These are phyloP conservation scores for Clepsis dumicolana DNA, from an alignment of 2,888 invertebrate species.

Conservation along the genomic window DNA sequence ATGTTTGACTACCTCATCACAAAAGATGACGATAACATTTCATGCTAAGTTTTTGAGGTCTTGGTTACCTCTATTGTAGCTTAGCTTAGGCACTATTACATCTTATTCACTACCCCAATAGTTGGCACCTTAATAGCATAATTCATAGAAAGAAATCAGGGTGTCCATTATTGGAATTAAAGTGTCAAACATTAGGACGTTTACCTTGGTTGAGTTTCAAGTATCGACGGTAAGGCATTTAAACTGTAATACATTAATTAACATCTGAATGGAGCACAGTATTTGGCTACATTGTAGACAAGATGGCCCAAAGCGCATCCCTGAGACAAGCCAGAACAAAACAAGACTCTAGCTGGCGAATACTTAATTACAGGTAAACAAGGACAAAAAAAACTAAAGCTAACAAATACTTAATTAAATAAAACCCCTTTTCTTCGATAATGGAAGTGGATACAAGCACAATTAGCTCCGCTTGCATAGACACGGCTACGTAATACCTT, in stretches of 20 bases:
- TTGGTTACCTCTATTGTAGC: not conserved
- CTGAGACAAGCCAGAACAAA: not conserved
- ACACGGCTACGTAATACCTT: slow-evolving; percentile 32
- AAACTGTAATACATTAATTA: too few species aligned
- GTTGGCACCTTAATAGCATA: too few species aligned
- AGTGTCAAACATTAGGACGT: too few species aligned
- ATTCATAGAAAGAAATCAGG: too few species aligned
- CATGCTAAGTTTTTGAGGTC: not conserved
- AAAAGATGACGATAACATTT: slow-evolving; percentile 22
- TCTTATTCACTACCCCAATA: too few species aligned
- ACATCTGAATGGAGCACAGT: not conserved
- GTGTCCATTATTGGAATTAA: too few species aligned
- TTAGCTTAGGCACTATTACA: too few species aligned
- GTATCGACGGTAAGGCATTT: too few species aligned
- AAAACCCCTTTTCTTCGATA: slow-evolving; percentile 10
- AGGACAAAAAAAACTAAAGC: not conserved
- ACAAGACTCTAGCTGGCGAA: not conserved
- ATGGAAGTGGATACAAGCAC: slow-evolving; percentile 12
- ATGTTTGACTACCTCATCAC: slow-evolving; percentile 1
- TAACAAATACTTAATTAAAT: not conserved
- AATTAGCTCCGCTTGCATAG: slow-evolving; percentile 36
- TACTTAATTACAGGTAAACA: not conserved
- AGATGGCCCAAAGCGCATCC: not conserved
- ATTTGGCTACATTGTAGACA: not conserved
- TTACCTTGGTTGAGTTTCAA: too few species aligned